phyloP scores from a whole-genome alignment of 2,797 vertebrate species.

The Propithecus deckenii region DNA sequence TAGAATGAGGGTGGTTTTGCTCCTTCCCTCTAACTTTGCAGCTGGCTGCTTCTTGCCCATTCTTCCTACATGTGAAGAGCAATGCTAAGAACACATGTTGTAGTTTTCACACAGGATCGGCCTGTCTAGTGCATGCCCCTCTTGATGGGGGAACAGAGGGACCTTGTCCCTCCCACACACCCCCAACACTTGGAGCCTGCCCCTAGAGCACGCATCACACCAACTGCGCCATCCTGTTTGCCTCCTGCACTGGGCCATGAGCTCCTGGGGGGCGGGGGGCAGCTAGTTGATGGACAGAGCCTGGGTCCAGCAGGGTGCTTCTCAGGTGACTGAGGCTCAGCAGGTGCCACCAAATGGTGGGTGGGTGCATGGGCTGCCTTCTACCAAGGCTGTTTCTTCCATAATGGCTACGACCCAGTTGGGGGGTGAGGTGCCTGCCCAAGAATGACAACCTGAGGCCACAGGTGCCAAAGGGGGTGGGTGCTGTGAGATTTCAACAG shows the following conservation, averaged over 20 bases:
- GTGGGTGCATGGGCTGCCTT: neutral
- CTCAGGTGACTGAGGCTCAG: neutral
- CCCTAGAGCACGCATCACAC: neutral
- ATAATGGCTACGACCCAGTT: neutral
- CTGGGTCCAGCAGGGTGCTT: neutral
- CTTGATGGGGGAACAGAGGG: neutral
- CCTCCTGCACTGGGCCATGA: neutral
- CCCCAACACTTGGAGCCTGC: neutral
- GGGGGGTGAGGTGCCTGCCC: neutral
- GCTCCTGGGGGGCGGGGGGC: neutral
- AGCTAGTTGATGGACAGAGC: neutral
- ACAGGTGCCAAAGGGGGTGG: neutral
- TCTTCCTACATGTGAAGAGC: neutral
- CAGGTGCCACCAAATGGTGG: neutral
- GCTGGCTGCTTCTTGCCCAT: neutral
- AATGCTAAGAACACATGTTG: neutral
- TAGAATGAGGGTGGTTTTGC: neutral
- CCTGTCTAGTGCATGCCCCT: neutral
- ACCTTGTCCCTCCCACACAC: neutral
- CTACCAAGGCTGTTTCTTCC: neutral
- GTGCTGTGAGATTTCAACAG: neutral
- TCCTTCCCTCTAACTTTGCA: neutral
- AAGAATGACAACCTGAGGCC: neutral
- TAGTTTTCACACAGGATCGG: neutral
- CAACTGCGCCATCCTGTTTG: neutral